Evolutionary conservation across 2,888 invertebrate species (phyloP).

Genomic region (Gastracanthus pulcherrimus): DNA sequence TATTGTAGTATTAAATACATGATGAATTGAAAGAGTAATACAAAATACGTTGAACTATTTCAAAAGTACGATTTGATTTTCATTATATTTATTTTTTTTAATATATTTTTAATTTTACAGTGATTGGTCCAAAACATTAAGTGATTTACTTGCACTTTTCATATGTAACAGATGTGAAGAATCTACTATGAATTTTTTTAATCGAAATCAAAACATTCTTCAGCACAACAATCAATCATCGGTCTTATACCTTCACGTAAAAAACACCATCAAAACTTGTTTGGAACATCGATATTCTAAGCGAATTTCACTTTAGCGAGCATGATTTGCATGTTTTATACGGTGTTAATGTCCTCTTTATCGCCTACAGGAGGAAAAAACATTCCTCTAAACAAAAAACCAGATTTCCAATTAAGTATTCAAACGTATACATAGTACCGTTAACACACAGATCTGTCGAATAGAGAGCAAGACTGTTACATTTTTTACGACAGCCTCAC

Average conservation of each 20-base stretch:
- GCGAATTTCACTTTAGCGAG: neutral
- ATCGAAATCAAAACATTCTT: neutral
- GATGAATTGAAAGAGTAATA: no score
- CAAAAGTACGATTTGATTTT: no score
- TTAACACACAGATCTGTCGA: neutral
- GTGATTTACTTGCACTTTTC: no score
- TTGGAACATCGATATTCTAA: neutral
- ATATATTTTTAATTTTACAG: no score
- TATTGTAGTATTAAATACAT: no score
- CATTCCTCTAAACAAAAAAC: neutral
- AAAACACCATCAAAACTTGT: neutral
- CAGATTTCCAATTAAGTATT: neutral
- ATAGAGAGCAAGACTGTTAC: neutral
- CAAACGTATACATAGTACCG: neutral
- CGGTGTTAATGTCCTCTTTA: slow-evolving; percentile 3
- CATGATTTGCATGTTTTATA: neutral
- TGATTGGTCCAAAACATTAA: no score
- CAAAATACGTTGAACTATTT: no score
- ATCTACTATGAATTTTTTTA: no score
- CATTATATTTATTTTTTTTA: no score
- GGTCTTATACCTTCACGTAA: no score
- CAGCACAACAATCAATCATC: no score
- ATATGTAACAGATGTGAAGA: no score
- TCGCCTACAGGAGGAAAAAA: neutral
- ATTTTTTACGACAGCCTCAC: neutral